Percentiles rank a stretch among this genome's conserved stretches.
Evolutionary conservation across 2,888 invertebrate species (phyloP).

Genomic region (Drosophila limbata): DNA sequence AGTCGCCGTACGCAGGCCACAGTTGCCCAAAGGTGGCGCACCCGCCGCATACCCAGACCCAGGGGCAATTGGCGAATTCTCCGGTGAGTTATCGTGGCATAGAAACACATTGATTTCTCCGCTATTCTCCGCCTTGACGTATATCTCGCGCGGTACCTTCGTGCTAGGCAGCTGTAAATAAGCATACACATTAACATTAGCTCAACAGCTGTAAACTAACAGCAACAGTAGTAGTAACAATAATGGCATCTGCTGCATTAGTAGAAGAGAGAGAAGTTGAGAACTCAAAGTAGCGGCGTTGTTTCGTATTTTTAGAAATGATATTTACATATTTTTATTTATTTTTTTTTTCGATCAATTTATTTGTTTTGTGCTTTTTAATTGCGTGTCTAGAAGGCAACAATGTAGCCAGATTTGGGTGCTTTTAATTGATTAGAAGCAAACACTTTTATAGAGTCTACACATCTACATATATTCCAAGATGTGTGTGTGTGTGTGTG

Average conservation of each 20-base stretch:
- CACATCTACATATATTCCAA: conserved; percentile 1
- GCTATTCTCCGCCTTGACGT: conserved; percentile 93
- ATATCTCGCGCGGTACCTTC: conserved; percentile 91
- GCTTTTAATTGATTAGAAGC: neutral
- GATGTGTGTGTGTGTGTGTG: too few relatives aligned
- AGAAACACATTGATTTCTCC: conserved; percentile 98
- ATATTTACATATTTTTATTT: conserved; percentile 49
- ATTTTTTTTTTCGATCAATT: neutral
- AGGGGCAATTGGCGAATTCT: conserved; percentile 84
- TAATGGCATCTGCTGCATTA: conserved; percentile 2
- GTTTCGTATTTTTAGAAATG: conserved; percentile 71
- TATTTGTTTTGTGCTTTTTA: conserved; percentile 20
- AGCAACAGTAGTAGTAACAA: conserved; percentile 13
- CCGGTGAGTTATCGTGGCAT: conserved; percentile 92
- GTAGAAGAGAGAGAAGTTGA: neutral
- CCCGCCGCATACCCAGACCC: conserved; percentile 47
- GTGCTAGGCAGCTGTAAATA: conserved; percentile 88
- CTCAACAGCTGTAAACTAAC: conserved; percentile 9
- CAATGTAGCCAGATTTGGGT: conserved; percentile 30
- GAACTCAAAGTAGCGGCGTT: neutral
- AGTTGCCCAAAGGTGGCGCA: conserved; percentile 21
- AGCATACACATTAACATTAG: conserved; percentile 10
- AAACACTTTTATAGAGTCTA: neutral
- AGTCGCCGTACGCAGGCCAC: conserved; percentile 67
- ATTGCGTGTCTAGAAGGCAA: conserved; percentile 10